Conservation (phyloP, 2,113 vertebrate genomes). For the Tiliqua scincoides region DNA sequence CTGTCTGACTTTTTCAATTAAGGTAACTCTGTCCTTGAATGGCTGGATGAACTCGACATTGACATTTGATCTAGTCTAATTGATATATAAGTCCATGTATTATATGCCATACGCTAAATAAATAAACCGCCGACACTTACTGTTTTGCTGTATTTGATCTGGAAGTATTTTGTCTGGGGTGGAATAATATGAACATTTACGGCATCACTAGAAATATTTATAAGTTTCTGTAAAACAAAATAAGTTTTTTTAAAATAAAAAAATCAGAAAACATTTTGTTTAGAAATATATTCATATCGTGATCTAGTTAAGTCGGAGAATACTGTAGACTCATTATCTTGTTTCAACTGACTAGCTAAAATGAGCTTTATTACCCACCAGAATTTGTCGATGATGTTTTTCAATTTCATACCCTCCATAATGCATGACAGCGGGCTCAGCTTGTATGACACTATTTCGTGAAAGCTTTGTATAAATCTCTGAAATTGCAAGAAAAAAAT, state of each 20-base stretch:
- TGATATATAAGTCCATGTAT: too few relatives aligned
- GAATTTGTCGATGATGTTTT: slow-evolving; percentile 79
- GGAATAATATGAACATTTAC: slow-evolving; percentile 87
- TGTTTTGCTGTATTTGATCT: slow-evolving; percentile 87
- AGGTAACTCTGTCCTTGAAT: too few relatives aligned
- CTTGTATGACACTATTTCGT: slow-evolving; percentile 80
- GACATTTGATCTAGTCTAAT: too few relatives aligned
- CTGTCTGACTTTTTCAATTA: too few relatives aligned
- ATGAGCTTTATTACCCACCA: slow-evolving; percentile 77
- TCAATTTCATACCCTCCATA: slow-evolving; percentile 88
- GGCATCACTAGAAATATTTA: slow-evolving; percentile 85
- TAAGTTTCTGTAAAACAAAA: slow-evolving; percentile 82
- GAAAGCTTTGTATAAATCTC: slow-evolving; percentile 82
- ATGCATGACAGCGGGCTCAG: slow-evolving; percentile 87
- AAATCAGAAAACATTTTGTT: not conserved
- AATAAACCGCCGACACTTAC: slow-evolving; percentile 80
- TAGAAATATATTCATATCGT: not conserved
- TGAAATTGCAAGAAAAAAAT: slow-evolving; percentile 59
- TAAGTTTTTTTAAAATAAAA: not conserved
- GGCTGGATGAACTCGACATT: too few relatives aligned
- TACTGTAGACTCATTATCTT: slow-evolving; percentile 4
- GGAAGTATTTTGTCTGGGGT: slow-evolving; percentile 89
- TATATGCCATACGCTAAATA: too few relatives aligned
- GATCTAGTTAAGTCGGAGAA: not conserved
- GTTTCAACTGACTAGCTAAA: slow-evolving; percentile 8